Evolutionary conservation across 1,140 invertebrate species (phyloP).

Genomic region (Parapsyche elsis): DNA sequence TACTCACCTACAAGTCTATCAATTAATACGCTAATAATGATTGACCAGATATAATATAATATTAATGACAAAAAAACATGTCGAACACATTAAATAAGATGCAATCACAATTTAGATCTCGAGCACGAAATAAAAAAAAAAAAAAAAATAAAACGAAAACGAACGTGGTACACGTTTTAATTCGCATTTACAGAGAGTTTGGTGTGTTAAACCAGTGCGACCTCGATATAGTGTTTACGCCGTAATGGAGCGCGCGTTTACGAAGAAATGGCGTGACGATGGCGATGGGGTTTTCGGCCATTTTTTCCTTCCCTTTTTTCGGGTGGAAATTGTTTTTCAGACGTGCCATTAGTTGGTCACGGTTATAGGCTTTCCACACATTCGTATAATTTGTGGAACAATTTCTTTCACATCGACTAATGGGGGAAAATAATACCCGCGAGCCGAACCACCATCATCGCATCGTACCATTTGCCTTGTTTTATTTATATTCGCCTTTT

Average conservation of each 20-base stretch:
- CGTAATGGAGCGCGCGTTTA: conserved; percentile 10
- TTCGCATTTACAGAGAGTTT: neutral
- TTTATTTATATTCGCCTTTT: neutral
- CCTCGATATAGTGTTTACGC: conserved; percentile 1
- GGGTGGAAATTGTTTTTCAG: conserved; percentile 45
- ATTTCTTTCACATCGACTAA: conserved; percentile 48
- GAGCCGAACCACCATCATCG: neutral
- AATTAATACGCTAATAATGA: too few relatives aligned
- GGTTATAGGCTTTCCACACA: conserved; percentile 46
- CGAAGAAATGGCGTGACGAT: conserved; percentile 41
- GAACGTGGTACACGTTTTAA: neutral
- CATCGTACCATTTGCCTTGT: neutral
- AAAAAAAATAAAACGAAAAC: too few relatives aligned
- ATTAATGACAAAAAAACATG: too few relatives aligned
- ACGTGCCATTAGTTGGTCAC: conserved; percentile 45
- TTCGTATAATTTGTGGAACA: conserved; percentile 46
- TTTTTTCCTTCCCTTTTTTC: conserved; percentile 30
- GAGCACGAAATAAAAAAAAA: too few relatives aligned
- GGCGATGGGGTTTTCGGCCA: conserved; percentile 2
- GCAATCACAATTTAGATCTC: too few relatives aligned
- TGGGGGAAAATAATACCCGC: conserved; percentile 41
- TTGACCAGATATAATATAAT: too few relatives aligned
- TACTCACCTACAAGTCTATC: too few relatives aligned
- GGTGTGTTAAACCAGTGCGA: neutral
- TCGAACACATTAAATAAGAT: too few relatives aligned